Conservation (phyloP, 2,113 vertebrate genomes). For the Cavia porcellus region DNA sequence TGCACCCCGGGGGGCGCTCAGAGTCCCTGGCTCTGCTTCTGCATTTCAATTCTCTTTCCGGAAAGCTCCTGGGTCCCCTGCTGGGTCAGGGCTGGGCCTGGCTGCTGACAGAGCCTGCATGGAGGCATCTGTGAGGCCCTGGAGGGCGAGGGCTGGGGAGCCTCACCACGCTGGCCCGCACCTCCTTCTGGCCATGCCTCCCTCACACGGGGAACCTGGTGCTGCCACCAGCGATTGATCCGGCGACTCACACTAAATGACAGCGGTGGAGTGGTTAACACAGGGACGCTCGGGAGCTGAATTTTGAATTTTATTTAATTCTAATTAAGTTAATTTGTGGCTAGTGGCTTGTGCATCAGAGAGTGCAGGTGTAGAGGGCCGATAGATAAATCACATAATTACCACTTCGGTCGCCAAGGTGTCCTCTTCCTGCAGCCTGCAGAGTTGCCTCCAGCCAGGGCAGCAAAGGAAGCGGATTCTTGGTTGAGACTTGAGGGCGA, state of each 20-base stretch:
- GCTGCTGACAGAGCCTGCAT: rapidly evolving
- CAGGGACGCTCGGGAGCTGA: background rate
- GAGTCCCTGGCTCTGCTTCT: background rate
- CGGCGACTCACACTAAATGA: rapidly evolving
- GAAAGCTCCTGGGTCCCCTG: background rate
- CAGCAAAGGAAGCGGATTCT: rapidly evolving
- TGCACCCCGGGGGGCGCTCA: rapidly evolving
- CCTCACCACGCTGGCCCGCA: no score
- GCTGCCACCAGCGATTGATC: rapidly evolving
- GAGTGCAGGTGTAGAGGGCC: background rate
- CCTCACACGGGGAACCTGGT: background rate
- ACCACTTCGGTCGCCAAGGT: background rate
- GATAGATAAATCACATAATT: background rate
- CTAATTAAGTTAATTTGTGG: background rate
- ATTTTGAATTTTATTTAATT: background rate
- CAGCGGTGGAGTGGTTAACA: background rate
- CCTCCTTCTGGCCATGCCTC: rapidly evolving
- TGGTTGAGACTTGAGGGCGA: background rate
- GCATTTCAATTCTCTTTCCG: background rate
- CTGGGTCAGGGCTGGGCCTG: background rate
- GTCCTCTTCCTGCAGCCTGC: rapidly evolving
- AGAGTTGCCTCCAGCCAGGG: background rate
- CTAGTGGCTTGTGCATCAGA: background rate
- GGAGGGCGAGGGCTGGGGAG: no score
- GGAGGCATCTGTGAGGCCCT: no score